These are phyloP conservation scores for Setipinna tenuifilis DNA, from an alignment of 2,797 vertebrate genomes.

Conservation along the genomic window DNA sequence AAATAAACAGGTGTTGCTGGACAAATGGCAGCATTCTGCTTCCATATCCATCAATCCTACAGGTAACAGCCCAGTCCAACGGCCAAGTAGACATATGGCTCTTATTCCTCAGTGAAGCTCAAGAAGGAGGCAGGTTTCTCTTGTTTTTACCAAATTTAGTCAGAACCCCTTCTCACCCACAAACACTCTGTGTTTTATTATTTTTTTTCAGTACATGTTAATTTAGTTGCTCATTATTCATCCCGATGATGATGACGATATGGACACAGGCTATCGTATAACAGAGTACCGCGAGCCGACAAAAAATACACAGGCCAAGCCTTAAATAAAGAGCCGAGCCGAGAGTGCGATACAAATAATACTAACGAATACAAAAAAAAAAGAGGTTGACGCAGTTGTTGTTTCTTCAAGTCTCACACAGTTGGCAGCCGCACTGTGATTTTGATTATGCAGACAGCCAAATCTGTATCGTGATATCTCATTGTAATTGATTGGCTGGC, in stretches of 20 bases:
- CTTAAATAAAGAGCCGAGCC: neutral
- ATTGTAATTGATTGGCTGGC: slow-evolving; percentile 11
- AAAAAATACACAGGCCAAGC: neutral
- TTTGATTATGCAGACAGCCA: neutral
- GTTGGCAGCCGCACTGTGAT: neutral
- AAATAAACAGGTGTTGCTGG: neutral
- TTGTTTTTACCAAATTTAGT: slow-evolving; percentile 13
- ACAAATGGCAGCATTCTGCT: neutral
- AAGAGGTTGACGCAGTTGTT: neutral
- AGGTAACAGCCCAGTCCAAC: neutral
- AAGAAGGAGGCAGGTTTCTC: neutral
- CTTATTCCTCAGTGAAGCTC: neutral
- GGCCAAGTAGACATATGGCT: too few species aligned
- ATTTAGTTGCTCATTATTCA: neutral
- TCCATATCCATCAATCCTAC: neutral
- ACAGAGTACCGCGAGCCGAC: neutral
- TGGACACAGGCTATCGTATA: neutral
- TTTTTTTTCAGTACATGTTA: neutral
- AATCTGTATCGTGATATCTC: slow-evolving; percentile 19
- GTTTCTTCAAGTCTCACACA: neutral
- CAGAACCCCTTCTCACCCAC: neutral
- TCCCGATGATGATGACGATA: neutral
- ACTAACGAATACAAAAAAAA: neutral
- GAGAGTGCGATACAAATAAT: slow-evolving; percentile 29
- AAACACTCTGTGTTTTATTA: neutral